A percentile compares a stretch with the other conserved stretches of the same genome.
Evolutionary conservation across 2,797 vertebrate genomes (phyloP).

Genomic region (Xiphophorus birchmanni): DNA sequence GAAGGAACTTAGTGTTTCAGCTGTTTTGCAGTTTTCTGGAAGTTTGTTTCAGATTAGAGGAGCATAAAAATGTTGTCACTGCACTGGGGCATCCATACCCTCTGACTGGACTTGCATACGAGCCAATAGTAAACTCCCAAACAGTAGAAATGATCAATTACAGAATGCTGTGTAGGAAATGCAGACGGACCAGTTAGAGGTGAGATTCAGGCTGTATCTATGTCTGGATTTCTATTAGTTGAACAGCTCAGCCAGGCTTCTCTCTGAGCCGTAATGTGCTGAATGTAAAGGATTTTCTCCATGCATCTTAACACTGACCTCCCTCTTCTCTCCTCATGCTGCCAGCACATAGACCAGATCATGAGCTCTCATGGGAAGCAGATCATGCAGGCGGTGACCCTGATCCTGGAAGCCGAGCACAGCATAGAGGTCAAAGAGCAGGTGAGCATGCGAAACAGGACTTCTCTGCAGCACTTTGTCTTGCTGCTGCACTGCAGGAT

Average conservation of each 20-base stretch:
- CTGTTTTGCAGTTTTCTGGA: no score
- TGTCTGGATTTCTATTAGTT: neutral
- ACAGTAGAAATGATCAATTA: neutral
- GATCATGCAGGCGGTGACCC: constrained; percentile 98
- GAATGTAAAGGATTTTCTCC: constrained; percentile 1
- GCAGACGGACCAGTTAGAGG: neutral
- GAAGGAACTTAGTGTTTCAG: no score
- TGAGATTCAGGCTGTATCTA: neutral
- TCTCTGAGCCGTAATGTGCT: neutral
- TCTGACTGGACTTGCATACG: neutral
- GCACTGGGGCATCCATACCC: neutral
- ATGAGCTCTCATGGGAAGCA: constrained; percentile 99
- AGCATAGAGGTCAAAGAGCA: constrained; percentile 98
- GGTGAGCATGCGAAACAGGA: constrained; percentile 72
- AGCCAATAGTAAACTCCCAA: neutral
- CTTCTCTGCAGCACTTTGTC: neutral
- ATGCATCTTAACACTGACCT: neutral
- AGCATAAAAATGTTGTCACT: neutral
- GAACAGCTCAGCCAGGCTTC: neutral
- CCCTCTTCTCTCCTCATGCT: neutral
- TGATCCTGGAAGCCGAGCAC: constrained; percentile 97
- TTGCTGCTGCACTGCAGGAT: constrained; percentile 9
- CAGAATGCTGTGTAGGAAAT: neutral
- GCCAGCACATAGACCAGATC: constrained; percentile 98
- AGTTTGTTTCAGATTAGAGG: no score